Base-by-base conservation (phyloP, 2,797 vertebrate genomes). In the Anguilla megastoma region DNA sequence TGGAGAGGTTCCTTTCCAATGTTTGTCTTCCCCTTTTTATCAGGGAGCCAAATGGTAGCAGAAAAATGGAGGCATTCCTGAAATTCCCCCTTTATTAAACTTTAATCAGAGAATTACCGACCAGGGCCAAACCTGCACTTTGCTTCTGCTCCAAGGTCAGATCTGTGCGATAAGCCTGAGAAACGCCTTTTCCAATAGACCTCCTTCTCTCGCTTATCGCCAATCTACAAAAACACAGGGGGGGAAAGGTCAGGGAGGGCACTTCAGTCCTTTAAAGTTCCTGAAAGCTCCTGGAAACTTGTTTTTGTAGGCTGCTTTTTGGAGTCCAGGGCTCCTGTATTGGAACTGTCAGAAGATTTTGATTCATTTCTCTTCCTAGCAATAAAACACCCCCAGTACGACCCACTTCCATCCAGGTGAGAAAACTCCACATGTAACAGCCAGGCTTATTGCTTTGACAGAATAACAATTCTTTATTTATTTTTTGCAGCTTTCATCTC, bases 61-160 rank as follows among this genome's bases (percentile, higher is more conserved):
- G 71, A 87, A 90, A 83, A 87, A 92, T 87, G 60, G 87, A 86
- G 83, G 79, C 93, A 91, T 95, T 95, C 93, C 93, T 91, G 89
- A 94, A 94, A 95, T 94, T 94, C 92, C 87, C 84, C 58, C 60
- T 92, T 95, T 94, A 94, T 95, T 93, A 93, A 93, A 94, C 58
- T 93, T 93, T 94, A 95, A 94, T 94, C 90, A 90, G 85, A 86
- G 93, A 93, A 94, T 95, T 93, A 94, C 92, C 83, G 90, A 84
- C 52, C 76, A 85, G 69, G 86, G 74, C 84, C 86, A 90, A 83
- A 91, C 88, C 89, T 89, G 88, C 87, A 91, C 90, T 89, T 90
- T 92, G 89, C 89, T 89, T 56, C 58, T 80, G 91, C 85, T 85
- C 90, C 60, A 90, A 92, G 92, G 93, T 87, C 90, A 9, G 83